phyloP scores from a whole-genome alignment of 2,113 vertebrate species.

The Gopherus flavomarginatus region DNA sequence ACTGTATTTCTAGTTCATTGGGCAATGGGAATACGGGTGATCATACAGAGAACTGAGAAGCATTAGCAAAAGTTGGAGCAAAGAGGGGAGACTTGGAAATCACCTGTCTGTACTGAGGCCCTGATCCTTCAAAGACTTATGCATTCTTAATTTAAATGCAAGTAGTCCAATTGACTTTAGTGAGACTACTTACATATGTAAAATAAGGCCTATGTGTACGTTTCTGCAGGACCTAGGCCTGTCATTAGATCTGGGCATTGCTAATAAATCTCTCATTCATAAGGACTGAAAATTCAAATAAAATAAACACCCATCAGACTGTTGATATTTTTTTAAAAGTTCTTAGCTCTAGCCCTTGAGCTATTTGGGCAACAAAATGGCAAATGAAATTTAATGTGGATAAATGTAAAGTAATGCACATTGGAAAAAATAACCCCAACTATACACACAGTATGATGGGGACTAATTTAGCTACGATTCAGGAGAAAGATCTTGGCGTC shows the following conservation, averaged over 20 bases:
- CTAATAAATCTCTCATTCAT: background rate
- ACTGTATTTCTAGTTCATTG: background rate
- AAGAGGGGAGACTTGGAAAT: background rate
- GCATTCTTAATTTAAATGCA: background rate
- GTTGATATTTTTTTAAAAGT: accelerated
- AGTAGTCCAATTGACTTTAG: background rate
- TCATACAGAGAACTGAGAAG: background rate
- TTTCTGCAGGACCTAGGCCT: background rate
- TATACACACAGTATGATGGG: no score
- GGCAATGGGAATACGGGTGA: accelerated
- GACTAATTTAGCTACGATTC: no score
- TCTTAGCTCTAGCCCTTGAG: background rate
- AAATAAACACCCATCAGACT: background rate
- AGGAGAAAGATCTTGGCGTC: no score
- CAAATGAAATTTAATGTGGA: no score
- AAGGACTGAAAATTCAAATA: background rate
- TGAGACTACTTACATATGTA: background rate
- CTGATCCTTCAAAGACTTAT: background rate
- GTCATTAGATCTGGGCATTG: background rate
- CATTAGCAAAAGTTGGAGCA: background rate
- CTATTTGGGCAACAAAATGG: no score
- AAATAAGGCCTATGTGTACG: background rate
- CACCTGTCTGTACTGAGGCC: background rate
- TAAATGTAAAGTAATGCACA: no score
- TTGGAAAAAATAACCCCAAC: no score